Conservation (phyloP, 1,140 invertebrate genomes). For the Aleiodes sp. region DNA sequence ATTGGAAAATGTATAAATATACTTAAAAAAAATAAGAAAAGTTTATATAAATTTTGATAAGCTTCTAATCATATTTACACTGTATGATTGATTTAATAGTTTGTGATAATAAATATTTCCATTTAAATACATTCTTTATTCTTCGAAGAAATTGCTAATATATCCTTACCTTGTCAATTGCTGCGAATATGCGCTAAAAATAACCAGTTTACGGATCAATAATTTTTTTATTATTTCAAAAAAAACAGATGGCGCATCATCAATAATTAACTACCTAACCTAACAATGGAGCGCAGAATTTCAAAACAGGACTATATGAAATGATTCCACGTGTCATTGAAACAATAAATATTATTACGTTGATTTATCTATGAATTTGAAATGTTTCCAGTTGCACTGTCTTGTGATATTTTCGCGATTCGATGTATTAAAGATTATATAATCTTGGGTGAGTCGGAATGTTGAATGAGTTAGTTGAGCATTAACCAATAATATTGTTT, state of each 20-base stretch:
- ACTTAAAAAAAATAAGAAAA: conserved; percentile 25
- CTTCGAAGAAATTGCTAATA: background rate
- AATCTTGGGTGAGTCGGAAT: conserved; percentile 57
- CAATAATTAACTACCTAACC: no score
- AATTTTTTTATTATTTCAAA: no score
- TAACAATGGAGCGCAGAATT: no score
- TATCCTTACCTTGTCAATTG: background rate
- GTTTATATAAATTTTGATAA: conserved; percentile 42
- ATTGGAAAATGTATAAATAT: conserved; percentile 19
- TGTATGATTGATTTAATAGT: conserved; percentile 59
- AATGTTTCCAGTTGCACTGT: conserved; percentile 51
- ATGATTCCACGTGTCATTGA: background rate
- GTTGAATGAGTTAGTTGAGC: conserved; percentile 15
- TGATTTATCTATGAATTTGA: background rate
- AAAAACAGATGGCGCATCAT: no score
- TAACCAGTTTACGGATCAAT: no score
- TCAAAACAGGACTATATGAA: no score
- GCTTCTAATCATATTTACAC: conserved; percentile 52
- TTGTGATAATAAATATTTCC: conserved; percentile 64
- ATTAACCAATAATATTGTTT: conserved; percentile 21
- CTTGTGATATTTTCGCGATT: conserved; percentile 63
- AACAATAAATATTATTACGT: background rate
- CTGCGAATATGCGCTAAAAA: no score
- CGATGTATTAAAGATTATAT: conserved; percentile 54
- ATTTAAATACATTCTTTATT: conserved; percentile 43